Base-by-base conservation (phyloP, 2,888 invertebrate species). In the Euclidia mi region DNA sequence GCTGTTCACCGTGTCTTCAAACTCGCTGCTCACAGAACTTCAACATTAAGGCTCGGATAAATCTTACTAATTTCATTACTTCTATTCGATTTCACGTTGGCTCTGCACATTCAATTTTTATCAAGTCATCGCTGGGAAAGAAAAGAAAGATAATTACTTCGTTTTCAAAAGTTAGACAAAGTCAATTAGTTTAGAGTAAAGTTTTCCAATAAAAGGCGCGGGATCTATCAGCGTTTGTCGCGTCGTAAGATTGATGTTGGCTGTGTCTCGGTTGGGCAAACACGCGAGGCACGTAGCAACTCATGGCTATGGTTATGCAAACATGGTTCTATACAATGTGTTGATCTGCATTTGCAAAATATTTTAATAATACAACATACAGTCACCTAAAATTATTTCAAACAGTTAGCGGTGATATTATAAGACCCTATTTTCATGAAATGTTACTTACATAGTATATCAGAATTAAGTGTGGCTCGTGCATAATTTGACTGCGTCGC, bases 31-130 rank as follows among this genome's bases (percentile, higher is more conserved):
- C 38, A 47, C 42, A 51, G 17, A 49, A 52, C 45, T 52, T 49
- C 14, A 38, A 62, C 63, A 49, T 66, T 52, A 46, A 12, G 10
- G 18, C 45, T 17, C n/a, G 37, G 35, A 47, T 52, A 49, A 56
- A 62, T 49, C 63, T 56, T 46, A 43, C 51, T 38, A 20, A 35
- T 66, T 52, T 62, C 56, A 61, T 65, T 65, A 66, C 38, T 48
- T 41, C 32, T 20, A 18, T 37, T 18, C 35, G 52, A 47, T 65
- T 56, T 18, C 17, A 62, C 37, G 17, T 65, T 48, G 20, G 20
- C 29, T 52, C 45, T 31, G 15, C 10, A 32, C 45, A 65, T 68
- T 53, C 56, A 53, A 68, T 63, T 62, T 49, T 65, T 41, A n/a
- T 46, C 11, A 38, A 63, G 56, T 63, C 68, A 65, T 34, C 14